Evolutionary conservation across 1,140 invertebrate species (phyloP), one percentile per base, ranked within the genome.

Genomic region (Araneus ventricosus): DNA sequence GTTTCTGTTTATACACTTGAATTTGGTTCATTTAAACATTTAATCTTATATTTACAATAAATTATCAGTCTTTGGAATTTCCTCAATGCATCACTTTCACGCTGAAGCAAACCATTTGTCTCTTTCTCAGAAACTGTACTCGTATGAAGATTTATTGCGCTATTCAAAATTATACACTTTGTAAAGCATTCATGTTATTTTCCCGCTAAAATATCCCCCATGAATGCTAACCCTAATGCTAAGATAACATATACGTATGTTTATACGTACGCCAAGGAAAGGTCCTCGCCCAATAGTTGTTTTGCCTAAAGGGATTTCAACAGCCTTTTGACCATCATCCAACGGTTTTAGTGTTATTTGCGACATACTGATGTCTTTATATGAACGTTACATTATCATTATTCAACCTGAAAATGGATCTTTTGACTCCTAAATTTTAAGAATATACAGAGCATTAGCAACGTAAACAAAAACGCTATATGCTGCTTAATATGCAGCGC

Each of bases 241-340:
- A 63, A 57, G 80, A 84, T 45, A 45, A 87, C 39, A 87, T 61
- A 87, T 61, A 57, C 85, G 85, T 70, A 90, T 79, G 52, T 87
- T 41, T 57, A 93, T 93, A 92, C 94, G 88, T 94, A 95, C 94
- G 84, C 94, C 94, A 41, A 94, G 92, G 4, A 95, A 93, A 27
- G 94, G 88, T 79, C 94, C 94, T 89, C 94, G 88, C 57, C 94
- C 94, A 75, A 95, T 93, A 24, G 90, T 94, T 57, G 94, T 95
- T 86, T 94, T 94, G 20, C 94, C 94, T 57, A 93, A 45, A 22
- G 93, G 90, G 34, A 95, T 94, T 41, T 94, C 94, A 52, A 95
- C 94, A 34, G 90, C 87, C 84, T 94, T 94, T 61, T 88, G 80
- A 37, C 90, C 94, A 80, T 94, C 94, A 57, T 94, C 93, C 67